These are phyloP conservation scores for Ceratitis capitata DNA, from an alignment of 1,140 invertebrate genomes.

Conservation along the genomic window DNA sequence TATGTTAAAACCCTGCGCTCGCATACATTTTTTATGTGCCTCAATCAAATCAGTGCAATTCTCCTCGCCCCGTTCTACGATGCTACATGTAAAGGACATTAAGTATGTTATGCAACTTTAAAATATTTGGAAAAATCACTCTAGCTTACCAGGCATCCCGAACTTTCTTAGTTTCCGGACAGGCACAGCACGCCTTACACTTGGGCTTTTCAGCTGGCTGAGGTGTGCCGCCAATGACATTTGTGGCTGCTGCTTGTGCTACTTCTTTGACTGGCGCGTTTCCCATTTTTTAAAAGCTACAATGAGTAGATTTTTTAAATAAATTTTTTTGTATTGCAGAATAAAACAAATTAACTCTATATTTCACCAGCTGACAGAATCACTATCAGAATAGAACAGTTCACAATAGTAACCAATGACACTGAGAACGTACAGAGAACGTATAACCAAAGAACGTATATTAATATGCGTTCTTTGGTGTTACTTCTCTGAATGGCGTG, in stretches of 20 bases:
- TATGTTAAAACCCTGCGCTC: constrained; percentile 90
- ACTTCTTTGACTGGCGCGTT: constrained; percentile 53
- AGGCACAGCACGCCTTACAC: constrained; percentile 96
- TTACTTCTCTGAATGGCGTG: constrained; percentile 50
- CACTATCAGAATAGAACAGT: background rate
- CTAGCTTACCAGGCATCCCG: constrained; percentile 87
- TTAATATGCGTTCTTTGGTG: too few relatives aligned
- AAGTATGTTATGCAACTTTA: background rate
- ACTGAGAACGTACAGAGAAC: too few relatives aligned
- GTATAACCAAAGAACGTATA: too few relatives aligned
- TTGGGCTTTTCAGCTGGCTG: constrained; percentile 70
- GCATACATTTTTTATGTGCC: constrained; percentile 97
- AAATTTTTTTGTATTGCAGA: background rate
- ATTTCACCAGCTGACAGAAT: background rate
- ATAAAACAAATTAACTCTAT: background rate
- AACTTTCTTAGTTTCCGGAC: constrained; percentile 93
- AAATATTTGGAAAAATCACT: background rate
- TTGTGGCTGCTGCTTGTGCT: constrained; percentile 55
- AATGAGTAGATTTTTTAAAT: background rate
- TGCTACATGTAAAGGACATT: constrained; percentile 73
- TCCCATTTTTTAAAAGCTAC: constrained; percentile 47
- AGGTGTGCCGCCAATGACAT: constrained; percentile 55
- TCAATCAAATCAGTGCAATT: constrained; percentile 91
- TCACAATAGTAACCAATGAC: too few relatives aligned
- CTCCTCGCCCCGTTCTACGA: constrained; percentile 92